Percentiles rank a stretch among this genome's conserved stretches.
phyloP scores from a whole-genome alignment of 1,140 invertebrate species.

The Parasteatoda tepidariorum region DNA sequence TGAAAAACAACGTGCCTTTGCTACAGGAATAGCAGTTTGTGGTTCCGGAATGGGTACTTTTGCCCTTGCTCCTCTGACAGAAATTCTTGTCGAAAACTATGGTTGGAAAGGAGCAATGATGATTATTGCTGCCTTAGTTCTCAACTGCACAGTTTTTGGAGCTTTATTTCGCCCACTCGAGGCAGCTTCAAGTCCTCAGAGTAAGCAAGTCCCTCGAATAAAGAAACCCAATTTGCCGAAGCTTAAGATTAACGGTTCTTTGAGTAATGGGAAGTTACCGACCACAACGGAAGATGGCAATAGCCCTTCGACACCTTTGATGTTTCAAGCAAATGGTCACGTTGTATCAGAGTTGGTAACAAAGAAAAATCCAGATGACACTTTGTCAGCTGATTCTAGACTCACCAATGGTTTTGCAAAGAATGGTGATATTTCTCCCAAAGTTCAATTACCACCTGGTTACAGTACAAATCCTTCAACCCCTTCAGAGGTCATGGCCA shows the following conservation, averaged over 20 bases:
- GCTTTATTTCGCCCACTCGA: conserved; percentile 64
- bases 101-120: conserved; percentile 67
- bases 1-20: conserved; percentile 72
- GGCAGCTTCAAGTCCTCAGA: neutral
- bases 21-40: conserved; percentile 79
- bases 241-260: neutral
- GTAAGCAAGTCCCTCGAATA: neutral
- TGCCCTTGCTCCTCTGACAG: conserved; percentile 69
- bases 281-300: neutral
- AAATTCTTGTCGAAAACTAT: conserved; percentile 63
- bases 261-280: conserved; percentile 7
- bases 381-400: conserved; percentile 12
- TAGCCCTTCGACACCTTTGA: conserved; percentile 9
- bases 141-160: conserved; percentile 67
- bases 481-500: conserved; percentile 5
- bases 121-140: conserved; percentile 66
- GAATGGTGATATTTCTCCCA: neutral
- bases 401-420: conserved; percentile 42
- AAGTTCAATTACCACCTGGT: neutral
- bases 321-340: conserved; percentile 23
- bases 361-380: conserved; percentile 1
- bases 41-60: conserved; percentile 93
- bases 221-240: conserved; percentile 16
- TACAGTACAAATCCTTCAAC: conserved; percentile 46
- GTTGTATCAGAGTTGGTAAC: neutral